These are phyloP conservation scores for Monoplex corrugatus DNA, from an alignment of 2,888 invertebrate species.

Conservation along the genomic window DNA sequence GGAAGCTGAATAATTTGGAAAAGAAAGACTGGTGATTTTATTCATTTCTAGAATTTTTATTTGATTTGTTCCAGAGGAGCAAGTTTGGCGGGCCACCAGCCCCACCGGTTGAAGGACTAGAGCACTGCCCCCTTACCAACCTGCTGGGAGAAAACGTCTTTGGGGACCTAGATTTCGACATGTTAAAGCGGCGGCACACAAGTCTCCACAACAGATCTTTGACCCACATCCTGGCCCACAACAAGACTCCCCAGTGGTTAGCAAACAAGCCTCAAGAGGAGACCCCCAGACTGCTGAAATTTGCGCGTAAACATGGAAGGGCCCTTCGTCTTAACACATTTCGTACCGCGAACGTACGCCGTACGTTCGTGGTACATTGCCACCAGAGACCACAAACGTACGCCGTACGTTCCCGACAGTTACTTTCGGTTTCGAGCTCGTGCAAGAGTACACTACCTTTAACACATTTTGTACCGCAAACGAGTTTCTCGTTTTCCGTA, in stretches of 20 bases:
- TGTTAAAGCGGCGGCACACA: constrained; percentile 17
- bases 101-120: background rate
- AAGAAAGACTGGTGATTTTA: too few relatives aligned
- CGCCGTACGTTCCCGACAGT: too few relatives aligned
- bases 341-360: too few relatives aligned
- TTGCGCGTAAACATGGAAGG: background rate
- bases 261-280: background rate
- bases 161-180: constrained; percentile 42
- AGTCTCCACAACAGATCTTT: background rate
- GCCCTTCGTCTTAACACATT: too few relatives aligned
- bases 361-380: too few relatives aligned
- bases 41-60: too few relatives aligned
- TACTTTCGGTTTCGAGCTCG: too few relatives aligned
- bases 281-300: background rate
- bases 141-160: constrained; percentile 37
- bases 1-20: too few relatives aligned
- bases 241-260: constrained; percentile 1
- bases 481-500: too few relatives aligned
- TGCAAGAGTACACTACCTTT: too few relatives aligned
- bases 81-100: constrained; percentile 18
- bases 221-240: constrained; percentile 34
- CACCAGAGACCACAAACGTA: too few relatives aligned
- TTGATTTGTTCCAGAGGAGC: background rate
- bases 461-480: too few relatives aligned
- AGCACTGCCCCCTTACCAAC: constrained; percentile 40